phyloP scores from a whole-genome alignment of 2,888 invertebrate genomes.

The Xylocampa areola region DNA sequence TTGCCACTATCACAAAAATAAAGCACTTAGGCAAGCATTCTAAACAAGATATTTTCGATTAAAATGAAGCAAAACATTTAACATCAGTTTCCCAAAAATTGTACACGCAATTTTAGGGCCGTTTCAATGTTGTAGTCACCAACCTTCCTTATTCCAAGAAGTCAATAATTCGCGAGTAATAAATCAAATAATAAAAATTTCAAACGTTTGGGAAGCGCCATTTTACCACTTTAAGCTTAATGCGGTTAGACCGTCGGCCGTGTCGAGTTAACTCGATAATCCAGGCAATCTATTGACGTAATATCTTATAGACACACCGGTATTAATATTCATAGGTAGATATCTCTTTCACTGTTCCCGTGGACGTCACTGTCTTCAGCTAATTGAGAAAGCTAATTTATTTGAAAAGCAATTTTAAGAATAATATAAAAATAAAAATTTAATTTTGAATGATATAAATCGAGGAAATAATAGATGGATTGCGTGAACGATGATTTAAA shows the following conservation, averaged over 20 bases:
- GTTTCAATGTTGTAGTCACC: neutral
- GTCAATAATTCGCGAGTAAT: neutral
- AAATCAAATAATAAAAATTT: neutral
- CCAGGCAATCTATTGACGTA: constrained; percentile 66
- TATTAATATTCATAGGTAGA: constrained; percentile 61
- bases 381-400: neutral
- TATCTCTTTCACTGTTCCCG: constrained; percentile 21
- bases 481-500: too few species aligned
- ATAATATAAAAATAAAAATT: too few species aligned
- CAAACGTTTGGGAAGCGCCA: constrained; percentile 23
- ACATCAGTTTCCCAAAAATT: too few species aligned
- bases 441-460: too few species aligned
- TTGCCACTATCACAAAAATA: too few species aligned
- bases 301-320: constrained; percentile 58
- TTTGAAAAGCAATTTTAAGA: too few species aligned
- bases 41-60: too few species aligned
- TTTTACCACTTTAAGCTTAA: constrained; percentile 55
- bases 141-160: neutral
- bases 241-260: constrained; percentile 56
- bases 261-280: constrained; percentile 66
- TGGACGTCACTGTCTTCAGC: neutral
- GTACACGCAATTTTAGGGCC: neutral
- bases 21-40: too few species aligned
- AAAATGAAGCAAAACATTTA: too few species aligned
- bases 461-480: too few species aligned